Base-by-base conservation (phyloP, 2,113 vertebrate species). In the Cervus canadensis region DNA sequence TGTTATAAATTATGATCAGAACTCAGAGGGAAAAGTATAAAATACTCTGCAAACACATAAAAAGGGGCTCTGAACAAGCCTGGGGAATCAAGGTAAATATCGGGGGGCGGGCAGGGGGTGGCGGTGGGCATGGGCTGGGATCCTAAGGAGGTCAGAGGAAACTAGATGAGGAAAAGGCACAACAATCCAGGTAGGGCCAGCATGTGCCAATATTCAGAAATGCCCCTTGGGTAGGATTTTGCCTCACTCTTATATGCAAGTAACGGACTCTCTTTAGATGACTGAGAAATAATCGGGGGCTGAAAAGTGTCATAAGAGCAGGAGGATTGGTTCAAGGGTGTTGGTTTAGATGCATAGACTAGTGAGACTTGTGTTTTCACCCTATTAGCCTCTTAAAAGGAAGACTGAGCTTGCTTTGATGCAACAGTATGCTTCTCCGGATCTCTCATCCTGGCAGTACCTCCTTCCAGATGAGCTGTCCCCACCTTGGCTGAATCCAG, bases 101-200 rank as follows among this genome's bases (percentile, higher is more conserved):
- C 17, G 1, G 1, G 45, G 16, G 1, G 10, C 0, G 3, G 28
- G 5, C 12, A 3, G 78, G 1, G 5, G 5, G 28, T 57, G 59
- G 67, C 10, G 12, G 10, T 40, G 67, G 67, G 10, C 36, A 3
- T 74, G 78, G 78, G 25, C 60, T 87, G 36, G 36, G 87, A 23
- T 71, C n/a, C 28, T 14, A 30, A 62, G 86, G 23, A 57, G 8
- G 17, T 60, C 43, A 10, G 12, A 36, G 36, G 30, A 62, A 60
- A 52, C 33, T 8, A 4, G 45, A 13, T 30, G 28, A 19, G 30
- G 36, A 14, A 5, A 28, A 56, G 28, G 26, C 6, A 2, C n/a
- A 64, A 19, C 5, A 28, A 3, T 12, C 54, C 79, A 79, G 56
- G 8, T 0, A 5, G 43, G 16, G 2, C 54, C 48, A 25, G 40